Conservation (phyloP, 1,140 invertebrate genomes). For the Meloidogyne hapla region DNA sequence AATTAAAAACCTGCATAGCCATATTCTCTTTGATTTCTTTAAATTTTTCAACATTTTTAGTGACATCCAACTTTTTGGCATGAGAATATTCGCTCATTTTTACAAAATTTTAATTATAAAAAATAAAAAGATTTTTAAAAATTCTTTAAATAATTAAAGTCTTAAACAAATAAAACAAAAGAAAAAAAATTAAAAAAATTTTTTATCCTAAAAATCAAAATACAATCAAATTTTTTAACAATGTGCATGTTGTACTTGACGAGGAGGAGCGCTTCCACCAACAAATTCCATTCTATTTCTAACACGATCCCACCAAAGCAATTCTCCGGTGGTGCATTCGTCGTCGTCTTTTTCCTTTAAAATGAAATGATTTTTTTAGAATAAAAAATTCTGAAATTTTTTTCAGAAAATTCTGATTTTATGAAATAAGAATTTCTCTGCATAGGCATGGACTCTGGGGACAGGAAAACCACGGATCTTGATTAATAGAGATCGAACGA, state of each 20-base stretch:
- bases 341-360: constrained; percentile 55
- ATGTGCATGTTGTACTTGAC: constrained; percentile 23
- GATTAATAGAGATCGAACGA: too few species aligned
- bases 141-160: too few species aligned
- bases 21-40: constrained; percentile 44
- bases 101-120: not conserved
- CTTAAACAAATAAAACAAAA: too few species aligned
- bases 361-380: not conserved
- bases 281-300: constrained; percentile 40
- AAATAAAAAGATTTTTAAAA: too few species aligned
- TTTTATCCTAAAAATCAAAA: not conserved
- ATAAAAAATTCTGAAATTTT: constrained; percentile 15
- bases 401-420: constrained; percentile 9
- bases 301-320: constrained; percentile 62
- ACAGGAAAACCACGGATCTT: too few species aligned
- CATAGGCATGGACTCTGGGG: too few species aligned
- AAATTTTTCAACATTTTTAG: constrained; percentile 35
- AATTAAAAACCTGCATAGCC: constrained; percentile 39
- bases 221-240: constrained; percentile 4
- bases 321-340: constrained; percentile 54
- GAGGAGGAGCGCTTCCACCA: constrained; percentile 47
- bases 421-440: too few species aligned
- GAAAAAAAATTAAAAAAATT: not conserved
- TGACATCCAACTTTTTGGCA: constrained; percentile 42
- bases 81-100: constrained; percentile 14